Conservation (phyloP, 1,140 invertebrate genomes). For the Caenorhabditis brenneri region DNA sequence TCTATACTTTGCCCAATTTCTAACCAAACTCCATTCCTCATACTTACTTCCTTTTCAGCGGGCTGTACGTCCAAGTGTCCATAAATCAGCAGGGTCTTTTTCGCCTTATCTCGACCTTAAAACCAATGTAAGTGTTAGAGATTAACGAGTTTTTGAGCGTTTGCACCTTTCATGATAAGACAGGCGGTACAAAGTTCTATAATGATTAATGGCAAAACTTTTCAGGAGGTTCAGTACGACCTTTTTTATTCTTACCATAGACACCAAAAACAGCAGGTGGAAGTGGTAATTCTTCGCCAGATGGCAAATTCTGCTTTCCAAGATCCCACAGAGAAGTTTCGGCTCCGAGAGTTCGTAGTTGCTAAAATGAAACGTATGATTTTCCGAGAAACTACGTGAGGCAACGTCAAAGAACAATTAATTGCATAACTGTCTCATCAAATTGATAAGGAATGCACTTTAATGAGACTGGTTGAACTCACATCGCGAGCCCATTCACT, state of each 20-base stretch:
- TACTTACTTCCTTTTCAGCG: conserved; percentile 74
- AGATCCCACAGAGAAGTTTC: conserved; percentile 36
- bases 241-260: conserved; percentile 79
- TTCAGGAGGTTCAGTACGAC: not conserved
- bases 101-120: conserved; percentile 75
- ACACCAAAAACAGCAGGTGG: conserved; percentile 87
- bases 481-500: conserved; percentile 80
- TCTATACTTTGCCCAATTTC: not conserved
- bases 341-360: not conserved
- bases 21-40: not conserved
- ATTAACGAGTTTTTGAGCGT: not conserved
- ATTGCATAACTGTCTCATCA: not conserved
- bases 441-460: conserved; percentile 12
- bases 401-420: not conserved
- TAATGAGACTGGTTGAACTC: not conserved
- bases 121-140: not conserved
- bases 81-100: conserved; percentile 88
- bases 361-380: not conserved
- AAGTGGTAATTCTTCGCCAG: conserved; percentile 75
- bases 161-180: not conserved
- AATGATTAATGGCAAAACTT: not conserved
- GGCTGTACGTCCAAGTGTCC: conserved; percentile 98
- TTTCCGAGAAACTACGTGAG: not conserved
- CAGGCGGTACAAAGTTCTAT: conserved; percentile 20
- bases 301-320: not conserved